These are phyloP conservation scores for Periophthalmus modestus DNA, from an alignment of 2,113 vertebrate species.

Conservation along the genomic window DNA sequence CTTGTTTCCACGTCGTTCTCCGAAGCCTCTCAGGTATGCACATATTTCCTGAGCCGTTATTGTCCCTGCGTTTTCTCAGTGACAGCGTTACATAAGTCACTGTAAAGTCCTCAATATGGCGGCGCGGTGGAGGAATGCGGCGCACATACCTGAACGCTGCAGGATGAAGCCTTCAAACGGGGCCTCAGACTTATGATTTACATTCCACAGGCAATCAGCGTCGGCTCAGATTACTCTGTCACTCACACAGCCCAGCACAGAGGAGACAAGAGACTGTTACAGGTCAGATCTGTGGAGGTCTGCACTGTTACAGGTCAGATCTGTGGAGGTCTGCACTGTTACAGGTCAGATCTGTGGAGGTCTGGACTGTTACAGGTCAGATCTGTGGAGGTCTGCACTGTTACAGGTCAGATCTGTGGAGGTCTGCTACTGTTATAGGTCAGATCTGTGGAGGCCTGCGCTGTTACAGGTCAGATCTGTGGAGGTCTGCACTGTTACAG, in stretches of 20 bases:
- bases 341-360: too few relatives aligned
- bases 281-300: too few relatives aligned
- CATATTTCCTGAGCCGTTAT: conserved; percentile 24
- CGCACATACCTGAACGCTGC: conserved; percentile 24
- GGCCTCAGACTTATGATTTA: conserved; percentile 46
- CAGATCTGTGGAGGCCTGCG: too few relatives aligned
- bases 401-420: too few relatives aligned
- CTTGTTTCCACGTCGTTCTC: neutral
- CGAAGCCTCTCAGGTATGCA: neutral
- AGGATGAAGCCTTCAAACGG: conserved; percentile 20
- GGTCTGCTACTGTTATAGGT: too few relatives aligned
- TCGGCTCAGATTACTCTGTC: conserved; percentile 40
- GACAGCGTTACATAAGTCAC: conserved; percentile 34
- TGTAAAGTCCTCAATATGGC: conserved; percentile 6
- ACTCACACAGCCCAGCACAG: neutral
- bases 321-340: too few relatives aligned
- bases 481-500: too few relatives aligned
- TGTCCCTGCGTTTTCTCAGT: conserved; percentile 19
- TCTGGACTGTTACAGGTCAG: too few relatives aligned
- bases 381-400: too few relatives aligned
- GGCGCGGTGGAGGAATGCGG: conserved; percentile 37
- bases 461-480: too few relatives aligned
- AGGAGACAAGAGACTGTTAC: too few relatives aligned
- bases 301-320: too few relatives aligned
- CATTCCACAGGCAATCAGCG: conserved; percentile 53